A percentile compares a stretch with the other conserved stretches of the same genome.
Evolutionary conservation across 2,797 vertebrate genomes (phyloP).

Genomic region (Darevskia nairensis): DNA sequence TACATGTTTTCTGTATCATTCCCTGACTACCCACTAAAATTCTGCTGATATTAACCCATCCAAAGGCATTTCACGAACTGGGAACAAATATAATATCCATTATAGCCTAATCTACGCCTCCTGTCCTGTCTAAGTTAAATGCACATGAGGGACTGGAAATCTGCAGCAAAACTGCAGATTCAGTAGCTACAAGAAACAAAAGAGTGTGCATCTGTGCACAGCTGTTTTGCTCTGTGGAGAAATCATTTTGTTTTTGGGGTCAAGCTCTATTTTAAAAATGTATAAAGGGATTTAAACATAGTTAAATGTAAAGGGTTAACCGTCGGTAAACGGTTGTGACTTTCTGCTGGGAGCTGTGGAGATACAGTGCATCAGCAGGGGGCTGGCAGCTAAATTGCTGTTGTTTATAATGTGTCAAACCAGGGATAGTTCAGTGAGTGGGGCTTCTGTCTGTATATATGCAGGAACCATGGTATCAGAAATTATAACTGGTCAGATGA

Average conservation of each 20-base stretch:
- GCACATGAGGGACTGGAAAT: slow-evolving; percentile 67
- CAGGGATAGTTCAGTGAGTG: no score
- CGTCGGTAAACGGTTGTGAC: no score
- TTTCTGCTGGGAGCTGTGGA: no score
- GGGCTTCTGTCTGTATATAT: no score
- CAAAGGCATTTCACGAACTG: slow-evolving; percentile 75
- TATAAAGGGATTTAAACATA: no score
- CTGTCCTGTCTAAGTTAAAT: slow-evolving; percentile 75
- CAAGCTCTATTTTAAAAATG: no score
- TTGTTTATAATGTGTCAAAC: no score
- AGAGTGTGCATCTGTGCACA: slow-evolving; percentile 40
- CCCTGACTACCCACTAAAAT: slow-evolving; percentile 77
- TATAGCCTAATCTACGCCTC: slow-evolving; percentile 71
- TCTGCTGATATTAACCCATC: slow-evolving; percentile 79
- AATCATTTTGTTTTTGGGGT: background rate
- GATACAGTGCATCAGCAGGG: no score
- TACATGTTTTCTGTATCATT: slow-evolving; percentile 76
- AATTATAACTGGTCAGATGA: no score
- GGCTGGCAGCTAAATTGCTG: no score
- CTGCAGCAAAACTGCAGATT: slow-evolving; percentile 72
- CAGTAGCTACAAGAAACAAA: slow-evolving; percentile 68
- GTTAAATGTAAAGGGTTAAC: no score
- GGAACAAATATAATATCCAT: slow-evolving; percentile 67
- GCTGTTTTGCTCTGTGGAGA: slow-evolving; percentile 1
- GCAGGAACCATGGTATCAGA: no score